Base-by-base conservation (phyloP, 2,888 invertebrate genomes). In the Sialis lutaria region DNA sequence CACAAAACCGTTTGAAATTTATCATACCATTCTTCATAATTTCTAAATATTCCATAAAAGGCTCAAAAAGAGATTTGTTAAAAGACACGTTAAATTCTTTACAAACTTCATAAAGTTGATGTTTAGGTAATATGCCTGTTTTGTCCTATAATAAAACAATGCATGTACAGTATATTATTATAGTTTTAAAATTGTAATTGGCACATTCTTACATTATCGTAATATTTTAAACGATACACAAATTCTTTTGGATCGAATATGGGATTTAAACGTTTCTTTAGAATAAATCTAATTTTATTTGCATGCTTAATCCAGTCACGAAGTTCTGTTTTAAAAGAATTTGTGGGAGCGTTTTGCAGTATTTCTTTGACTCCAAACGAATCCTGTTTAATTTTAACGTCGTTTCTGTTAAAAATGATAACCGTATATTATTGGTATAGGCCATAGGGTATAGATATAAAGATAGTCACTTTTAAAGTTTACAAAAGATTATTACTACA, bases 1-100 rank as follows among this genome's bases (percentile, higher is more conserved):
- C 63, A 5, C 71, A 61, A 54, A 75, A 74, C 32, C 58, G 67
- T 56, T 64, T 62, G 46, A 73, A 75, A 53, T 72, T 57, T 45
- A 75, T 67, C 46, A 58, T 58, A 9, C 62, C 57, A 6, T 69
- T 67, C 44, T 67, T 60, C 48, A 70, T 68, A 9, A 72, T 69
- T 13, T 65, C 55, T 61, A 72, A 65, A 54, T 69, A 58, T 7
- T 57, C 57, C 33, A 73, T 56, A 8, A 75, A 56, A 1, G 68
- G 67, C 54, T 73, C 70, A n/a, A 75, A 62, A 13, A 69, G 57
- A 30, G 55, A 49, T n/a, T 66, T 62, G 50, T 72, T 65, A 55
- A 73, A 69, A 50, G 64, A 59, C 40, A 74, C 63, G 1, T 65
- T 53, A 50, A 65, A 63, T 35, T 62, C 60, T 4, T 56, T 60